Evolutionary conservation across 2,113 vertebrate genomes (phyloP), one percentile per base, ranked within the genome.

Genomic region (Sceloporus tristichus): DNA sequence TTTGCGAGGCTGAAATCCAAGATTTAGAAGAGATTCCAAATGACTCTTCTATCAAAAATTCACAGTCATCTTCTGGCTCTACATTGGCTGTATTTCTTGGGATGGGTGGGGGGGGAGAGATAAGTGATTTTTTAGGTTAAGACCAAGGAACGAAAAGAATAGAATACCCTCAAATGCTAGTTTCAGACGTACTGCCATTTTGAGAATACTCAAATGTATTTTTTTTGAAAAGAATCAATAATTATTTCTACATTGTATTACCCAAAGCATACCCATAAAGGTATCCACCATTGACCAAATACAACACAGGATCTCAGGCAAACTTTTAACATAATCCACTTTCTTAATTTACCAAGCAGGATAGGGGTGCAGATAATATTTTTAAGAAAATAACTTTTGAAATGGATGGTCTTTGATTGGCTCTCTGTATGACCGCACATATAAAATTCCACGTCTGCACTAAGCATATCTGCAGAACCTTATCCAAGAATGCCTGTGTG

Each of bases 11-110:
- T 10, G 91, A 94, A 94, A 97, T 74, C 95, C 95, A 96, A 88
- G 90, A 85, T 53, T 1, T 27, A 94, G 1, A 82, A 79, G 85
- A 83, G 59, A 42, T n/a, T 84, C 1, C 82, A 87, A 74, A 82
- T 10, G 91, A 95, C 42, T 96, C 95, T 62, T 96, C 96, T 91
- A 97, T 97, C 85, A 96, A 84, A 94, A 97, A 97, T 84, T 97
- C 97, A 90, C 95, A 96, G 42, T 97, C 95, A 77, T 94, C 85
- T 87, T 96, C 95, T 84, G 88, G 27, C 73, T 92, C 90, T 85
- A 0, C 7, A 65, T 90, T 86, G 68, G 23, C 19, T 75, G 85
- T 25, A 84, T 86, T 93, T 88, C 86, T 38, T 34, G 34, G 34
- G n/a, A n/a, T n/a, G n/a, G n/a, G n/a, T n/a, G n/a, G 85, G 87